Evolutionary conservation across 2,113 vertebrate genomes (phyloP), one percentile per base, ranked within the genome.

Genomic region (Rousettus leschenaultii): DNA sequence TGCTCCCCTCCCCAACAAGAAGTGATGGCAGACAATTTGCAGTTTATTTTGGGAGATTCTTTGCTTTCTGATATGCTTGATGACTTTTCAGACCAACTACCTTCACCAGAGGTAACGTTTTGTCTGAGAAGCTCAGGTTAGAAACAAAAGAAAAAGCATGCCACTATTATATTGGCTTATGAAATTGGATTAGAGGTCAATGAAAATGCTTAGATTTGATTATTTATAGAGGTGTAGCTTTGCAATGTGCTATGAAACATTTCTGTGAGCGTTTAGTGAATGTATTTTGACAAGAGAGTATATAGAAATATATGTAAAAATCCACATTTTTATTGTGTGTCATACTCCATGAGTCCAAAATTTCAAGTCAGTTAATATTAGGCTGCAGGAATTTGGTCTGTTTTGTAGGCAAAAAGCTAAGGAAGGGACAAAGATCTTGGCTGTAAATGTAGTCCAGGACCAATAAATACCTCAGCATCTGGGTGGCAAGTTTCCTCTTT

Each of bases 41-140:
- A 98, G 90, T 98, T 1, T 28, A 98, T 99, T 90, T 98, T 99
- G 3, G 99, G 98, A 59, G 98, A 99, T 2, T 98, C 97, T 70
- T 98, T 99, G 90, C 98, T 99, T 96, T 97, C 87, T 83, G 71
- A 97, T 53, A 96, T 97, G 4, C 71, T 99, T 96, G 97, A 98
- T 83, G 96, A 95, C 4, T 97, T 89, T 14, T 78, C 97, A 0
- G 94, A 91, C 74, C 91, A 35, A 11, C 97, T 99, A 21, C 99
- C 99, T 26, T 99, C 99, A 97, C 99, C 99, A 84, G 99, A 99
- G 98, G 99, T 99, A 99, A 98, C 45, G 33, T 51, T 86, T 89
- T 63, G 33, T 68, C 55, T 88, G 43, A 88, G 89, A 86, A 73
- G 40, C 33, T 73, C 26, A 51, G 6, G 30, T 90, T 75, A 74